These are phyloP conservation scores for Sturnus vulgaris DNA, from an alignment of 2,113 vertebrate genomes.

Conservation along the genomic window DNA sequence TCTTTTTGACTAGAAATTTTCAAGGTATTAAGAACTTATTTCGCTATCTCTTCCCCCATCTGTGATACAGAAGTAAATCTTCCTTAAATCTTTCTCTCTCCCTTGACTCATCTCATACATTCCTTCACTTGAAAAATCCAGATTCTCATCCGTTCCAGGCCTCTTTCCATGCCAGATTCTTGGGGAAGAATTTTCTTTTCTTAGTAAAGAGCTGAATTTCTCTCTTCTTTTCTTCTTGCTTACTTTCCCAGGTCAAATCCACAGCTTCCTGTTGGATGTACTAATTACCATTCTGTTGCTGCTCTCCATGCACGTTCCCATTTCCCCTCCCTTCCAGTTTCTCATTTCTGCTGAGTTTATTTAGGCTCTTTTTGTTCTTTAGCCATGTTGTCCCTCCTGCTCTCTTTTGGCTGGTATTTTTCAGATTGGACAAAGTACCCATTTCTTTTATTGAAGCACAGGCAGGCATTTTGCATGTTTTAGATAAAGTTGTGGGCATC, in stretches of 20 bases:
- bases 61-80: conserved; percentile 9
- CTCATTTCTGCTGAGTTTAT: background rate
- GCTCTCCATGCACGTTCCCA: background rate
- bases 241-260: background rate
- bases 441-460: background rate
- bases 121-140: conserved; percentile 10
- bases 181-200: background rate
- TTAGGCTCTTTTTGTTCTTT: background rate
- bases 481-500: background rate
- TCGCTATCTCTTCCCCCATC: conserved; percentile 5
- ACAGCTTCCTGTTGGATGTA: background rate
- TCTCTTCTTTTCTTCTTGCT: background rate
- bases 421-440: background rate
- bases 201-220: background rate
- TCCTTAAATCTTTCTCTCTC: conserved; percentile 7
- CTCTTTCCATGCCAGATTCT: conserved; percentile 1
- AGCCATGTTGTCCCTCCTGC: background rate
- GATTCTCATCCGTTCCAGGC: conserved; percentile 23
- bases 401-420: background rate
- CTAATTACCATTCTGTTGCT: background rate
- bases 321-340: background rate
- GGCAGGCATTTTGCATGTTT: background rate
- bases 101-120: conserved; percentile 29
- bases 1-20: background rate
- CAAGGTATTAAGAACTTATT: background rate